phyloP scores from a whole-genome alignment of 1,140 invertebrate species.

The Heliconius melpomene region DNA sequence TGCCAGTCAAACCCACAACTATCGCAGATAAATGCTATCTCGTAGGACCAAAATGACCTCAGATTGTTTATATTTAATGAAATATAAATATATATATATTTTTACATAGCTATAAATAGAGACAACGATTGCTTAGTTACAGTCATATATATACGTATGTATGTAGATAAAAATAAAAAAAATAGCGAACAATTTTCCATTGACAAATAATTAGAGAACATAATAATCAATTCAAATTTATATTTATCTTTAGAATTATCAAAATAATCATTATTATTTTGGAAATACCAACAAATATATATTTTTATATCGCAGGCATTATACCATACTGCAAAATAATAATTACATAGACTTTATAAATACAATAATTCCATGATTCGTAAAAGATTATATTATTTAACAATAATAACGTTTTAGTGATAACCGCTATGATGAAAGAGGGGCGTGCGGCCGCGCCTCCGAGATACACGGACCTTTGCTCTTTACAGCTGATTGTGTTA shows the following conservation, averaged over 20 bases:
- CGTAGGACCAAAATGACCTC: no score
- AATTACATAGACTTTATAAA: background rate
- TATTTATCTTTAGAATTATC: background rate
- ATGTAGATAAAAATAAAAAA: background rate
- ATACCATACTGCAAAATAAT: background rate
- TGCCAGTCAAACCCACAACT: background rate
- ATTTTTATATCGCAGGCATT: background rate
- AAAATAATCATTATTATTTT: background rate
- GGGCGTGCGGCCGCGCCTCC: constrained; percentile 59
- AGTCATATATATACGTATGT: background rate
- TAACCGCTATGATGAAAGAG: constrained; percentile 45
- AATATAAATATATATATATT: no score
- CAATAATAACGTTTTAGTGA: background rate
- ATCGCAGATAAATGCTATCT: background rate
- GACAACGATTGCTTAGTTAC: no score
- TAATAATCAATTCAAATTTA: background rate
- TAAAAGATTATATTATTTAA: background rate
- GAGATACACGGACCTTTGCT: constrained; percentile 31
- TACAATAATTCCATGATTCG: background rate
- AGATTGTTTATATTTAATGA: no score
- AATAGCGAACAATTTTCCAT: no score
- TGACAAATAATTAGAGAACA: no score
- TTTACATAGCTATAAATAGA: no score
- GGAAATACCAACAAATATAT: background rate
- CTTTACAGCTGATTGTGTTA: constrained; percentile 16